A percentile compares a stretch with the other conserved stretches of the same genome.
Evolutionary conservation across 2,888 invertebrate species (phyloP).

Genomic region (Charanyca ferruginea): DNA sequence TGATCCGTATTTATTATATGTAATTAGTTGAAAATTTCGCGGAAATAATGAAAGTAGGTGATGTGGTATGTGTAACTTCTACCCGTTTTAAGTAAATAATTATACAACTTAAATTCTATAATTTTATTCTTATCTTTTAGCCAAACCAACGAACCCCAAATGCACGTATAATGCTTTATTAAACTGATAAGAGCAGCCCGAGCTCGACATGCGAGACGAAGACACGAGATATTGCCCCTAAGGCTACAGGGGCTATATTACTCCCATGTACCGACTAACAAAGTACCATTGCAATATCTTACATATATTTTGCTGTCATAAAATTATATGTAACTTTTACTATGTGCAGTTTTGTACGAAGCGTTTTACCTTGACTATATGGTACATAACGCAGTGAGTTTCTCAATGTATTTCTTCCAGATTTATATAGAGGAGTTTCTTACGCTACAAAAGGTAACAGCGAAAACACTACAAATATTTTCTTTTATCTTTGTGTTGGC

Average conservation of each 20-base stretch:
- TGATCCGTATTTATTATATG: no score
- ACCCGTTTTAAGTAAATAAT: slow-evolving; percentile 3
- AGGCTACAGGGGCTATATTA: slow-evolving; percentile 19
- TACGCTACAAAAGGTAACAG: neutral
- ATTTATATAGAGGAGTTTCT: slow-evolving; percentile 7
- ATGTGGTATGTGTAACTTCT: neutral
- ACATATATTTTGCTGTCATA: slow-evolving; percentile 1
- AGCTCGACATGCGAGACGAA: neutral
- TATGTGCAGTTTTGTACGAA: neutral
- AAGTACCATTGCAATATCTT: slow-evolving; percentile 11
- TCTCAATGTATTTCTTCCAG: slow-evolving; percentile 6
- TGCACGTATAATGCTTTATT: slow-evolving; percentile 32
- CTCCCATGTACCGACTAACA: slow-evolving; percentile 5
- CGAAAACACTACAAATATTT: slow-evolving; percentile 8
- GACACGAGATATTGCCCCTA: slow-evolving; percentile 1
- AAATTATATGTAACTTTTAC: slow-evolving; percentile 3
- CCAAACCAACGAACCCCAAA: slow-evolving; percentile 12
- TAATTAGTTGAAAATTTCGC: no score
- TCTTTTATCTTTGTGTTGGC: slow-evolving; percentile 4
- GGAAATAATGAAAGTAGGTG: no score
- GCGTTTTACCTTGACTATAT: neutral
- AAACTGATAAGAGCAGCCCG: slow-evolving; percentile 8
- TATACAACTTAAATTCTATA: neutral
- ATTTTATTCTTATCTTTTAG: slow-evolving; percentile 4
- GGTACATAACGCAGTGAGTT: neutral